These are phyloP conservation scores for Pteronotus mesoamericanus DNA, from an alignment of 2,797 vertebrate species.

Conservation along the genomic window DNA sequence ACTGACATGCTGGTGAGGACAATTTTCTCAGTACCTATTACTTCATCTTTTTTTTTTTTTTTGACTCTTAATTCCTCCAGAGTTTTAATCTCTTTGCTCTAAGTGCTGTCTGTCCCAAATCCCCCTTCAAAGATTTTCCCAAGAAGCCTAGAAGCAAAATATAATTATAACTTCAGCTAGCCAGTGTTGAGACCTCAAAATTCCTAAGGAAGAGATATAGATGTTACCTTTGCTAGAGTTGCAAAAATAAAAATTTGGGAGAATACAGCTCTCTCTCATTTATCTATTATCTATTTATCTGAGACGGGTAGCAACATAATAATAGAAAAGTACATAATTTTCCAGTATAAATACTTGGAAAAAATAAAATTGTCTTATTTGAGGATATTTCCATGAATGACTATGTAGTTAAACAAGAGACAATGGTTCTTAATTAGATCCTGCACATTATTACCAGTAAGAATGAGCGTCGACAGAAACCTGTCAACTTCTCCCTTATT, in stretches of 20 bases:
- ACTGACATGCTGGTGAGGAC: background rate
- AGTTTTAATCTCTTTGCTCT: slow-evolving; percentile 16
- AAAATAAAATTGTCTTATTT: background rate
- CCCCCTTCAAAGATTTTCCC: background rate
- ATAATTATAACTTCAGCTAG: background rate
- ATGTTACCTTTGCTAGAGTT: background rate
- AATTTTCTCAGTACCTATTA: background rate
- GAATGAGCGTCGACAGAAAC: background rate
- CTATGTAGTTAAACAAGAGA: background rate
- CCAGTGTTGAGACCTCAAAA: background rate
- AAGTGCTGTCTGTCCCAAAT: background rate
- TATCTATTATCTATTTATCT: background rate
- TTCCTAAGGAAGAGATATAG: background rate
- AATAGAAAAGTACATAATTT: background rate
- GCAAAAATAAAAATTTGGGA: background rate
- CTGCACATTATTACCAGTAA: background rate
- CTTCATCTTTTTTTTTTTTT: background rate
- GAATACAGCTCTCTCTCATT: background rate
- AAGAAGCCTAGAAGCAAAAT: background rate
- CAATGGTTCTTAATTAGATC: background rate
- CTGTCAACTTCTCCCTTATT: background rate
- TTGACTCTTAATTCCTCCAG: background rate
- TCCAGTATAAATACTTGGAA: background rate
- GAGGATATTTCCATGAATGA: background rate
- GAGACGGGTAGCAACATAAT: background rate